These are phyloP conservation scores for Toxotes jaculatrix DNA, from an alignment of 2,113 vertebrate genomes.

Conservation along the genomic window DNA sequence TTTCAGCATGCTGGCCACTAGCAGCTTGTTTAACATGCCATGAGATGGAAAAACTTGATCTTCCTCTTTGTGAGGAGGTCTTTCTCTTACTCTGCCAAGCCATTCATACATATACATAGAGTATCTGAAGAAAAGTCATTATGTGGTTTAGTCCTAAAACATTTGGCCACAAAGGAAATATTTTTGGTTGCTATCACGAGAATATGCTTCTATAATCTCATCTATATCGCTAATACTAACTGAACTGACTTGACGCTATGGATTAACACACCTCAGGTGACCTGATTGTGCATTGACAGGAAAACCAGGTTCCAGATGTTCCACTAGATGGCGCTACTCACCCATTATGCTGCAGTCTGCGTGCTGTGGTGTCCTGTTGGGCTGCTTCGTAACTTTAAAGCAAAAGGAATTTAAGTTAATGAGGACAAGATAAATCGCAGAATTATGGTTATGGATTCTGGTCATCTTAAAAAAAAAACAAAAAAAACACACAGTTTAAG, in stretches of 20 bases:
- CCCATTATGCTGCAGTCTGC: slow-evolving; percentile 32
- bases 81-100: slow-evolving; percentile 19
- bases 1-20: slow-evolving; percentile 48
- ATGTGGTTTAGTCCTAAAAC: background rate
- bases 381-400: background rate
- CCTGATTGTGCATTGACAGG: slow-evolving; percentile 2
- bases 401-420: slow-evolving; percentile 7
- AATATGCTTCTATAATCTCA: background rate
- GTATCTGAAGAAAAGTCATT: background rate
- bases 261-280: background rate
- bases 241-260: background rate
- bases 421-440: background rate
- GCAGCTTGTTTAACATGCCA: slow-evolving; percentile 22
- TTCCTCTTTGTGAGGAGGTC: background rate
- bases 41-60: slow-evolving; percentile 52
- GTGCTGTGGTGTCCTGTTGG: slow-evolving; percentile 9
- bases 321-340: slow-evolving; percentile 69
- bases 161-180: background rate
- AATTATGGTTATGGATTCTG: background rate
- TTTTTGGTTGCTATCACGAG: background rate
- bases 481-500: background rate
- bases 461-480: background rate
- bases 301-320: background rate
- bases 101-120: slow-evolving; percentile 2
- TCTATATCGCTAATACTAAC: background rate